Evolutionary conservation across 2,797 vertebrate genomes (phyloP), one percentile per base, ranked within the genome.

Genomic region (Pachyuromys duprasi): DNA sequence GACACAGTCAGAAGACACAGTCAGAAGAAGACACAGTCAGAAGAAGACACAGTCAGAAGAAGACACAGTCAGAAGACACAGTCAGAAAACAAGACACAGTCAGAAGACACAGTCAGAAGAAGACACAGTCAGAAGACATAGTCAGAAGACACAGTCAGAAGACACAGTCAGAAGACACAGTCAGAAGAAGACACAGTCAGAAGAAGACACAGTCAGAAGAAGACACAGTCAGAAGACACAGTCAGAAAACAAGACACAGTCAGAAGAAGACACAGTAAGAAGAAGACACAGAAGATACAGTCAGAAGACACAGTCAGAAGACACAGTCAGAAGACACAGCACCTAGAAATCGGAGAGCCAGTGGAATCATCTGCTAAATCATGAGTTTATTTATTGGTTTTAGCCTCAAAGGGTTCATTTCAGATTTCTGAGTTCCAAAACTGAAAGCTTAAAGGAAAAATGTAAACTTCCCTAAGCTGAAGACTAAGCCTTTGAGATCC

Each of bases 1-100:
- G 15, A 57, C 18, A 5, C 3, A 9, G 33, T n/a, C n/a, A n/a
- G n/a, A n/a, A 3, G 11, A 26, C 14, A 11, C 8, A 1, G 18
- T 4, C 63, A 81, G 3, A 13, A 87, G 15, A 57, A 3, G 11
- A 26, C 14, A 11, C 8, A 1, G 18, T 4, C 63, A 81, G 3
- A 13, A 87, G 15, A 57, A 3, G 11, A 26, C 14, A 11, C 8
- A 1, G 18, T 4, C 63, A 81, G 3, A 13, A 87, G 15, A 57
- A 3, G 11, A 26, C 14, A 11, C 8, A 1, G 18, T 4, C 63
- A 81, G 3, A 13, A 87, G 15, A 57, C 18, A 5, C 3, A 9
- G 33, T n/a, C n/a, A n/a, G n/a, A n/a, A n/a, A n/a, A n/a, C n/a
- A n/a, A 3, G 11, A 26, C 14, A 11, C 8, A 1, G 18, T 4